A percentile compares a stretch with the other conserved stretches of the same genome.
phyloP scores from a whole-genome alignment of 2,888 invertebrate genomes.

The Dicroscelio sp. region DNA sequence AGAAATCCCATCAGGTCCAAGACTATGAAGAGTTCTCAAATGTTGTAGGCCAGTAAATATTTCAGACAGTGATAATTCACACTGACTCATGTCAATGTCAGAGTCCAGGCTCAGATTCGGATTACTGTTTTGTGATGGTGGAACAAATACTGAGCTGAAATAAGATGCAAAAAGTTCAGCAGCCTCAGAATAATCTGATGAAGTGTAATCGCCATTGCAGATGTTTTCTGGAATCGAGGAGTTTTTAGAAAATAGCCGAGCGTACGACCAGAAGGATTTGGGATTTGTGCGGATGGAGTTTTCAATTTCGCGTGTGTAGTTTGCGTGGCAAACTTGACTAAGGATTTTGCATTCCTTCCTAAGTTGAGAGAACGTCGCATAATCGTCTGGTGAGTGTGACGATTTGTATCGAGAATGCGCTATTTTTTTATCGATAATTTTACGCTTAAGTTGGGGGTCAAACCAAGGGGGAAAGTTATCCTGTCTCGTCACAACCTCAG shows the following conservation, averaged over 20 bases:
- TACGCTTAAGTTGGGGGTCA: background rate
- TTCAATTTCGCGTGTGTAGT: too few species aligned
- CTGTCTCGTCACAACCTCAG: background rate
- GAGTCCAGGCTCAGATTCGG: background rate
- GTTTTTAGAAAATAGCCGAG: background rate
- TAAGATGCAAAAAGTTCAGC: background rate
- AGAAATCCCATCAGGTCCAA: too few species aligned
- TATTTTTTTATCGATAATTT: background rate
- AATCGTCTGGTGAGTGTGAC: background rate
- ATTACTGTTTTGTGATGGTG: background rate
- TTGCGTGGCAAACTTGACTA: background rate
- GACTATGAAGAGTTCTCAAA: too few species aligned
- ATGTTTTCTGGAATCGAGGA: background rate
- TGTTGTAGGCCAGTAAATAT: too few species aligned
- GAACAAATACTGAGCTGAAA: background rate
- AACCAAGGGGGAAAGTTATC: background rate
- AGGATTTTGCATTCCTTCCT: background rate
- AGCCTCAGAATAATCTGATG: background rate
- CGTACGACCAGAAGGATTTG: background rate
- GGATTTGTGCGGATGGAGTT: background rate
- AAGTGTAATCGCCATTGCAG: too few species aligned
- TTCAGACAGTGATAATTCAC: background rate
- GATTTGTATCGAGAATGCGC: background rate
- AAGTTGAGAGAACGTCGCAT: background rate
- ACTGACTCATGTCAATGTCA: background rate